Evolutionary conservation across 2,888 invertebrate species (phyloP).

Genomic region (Yponomeuta malinellus): DNA sequence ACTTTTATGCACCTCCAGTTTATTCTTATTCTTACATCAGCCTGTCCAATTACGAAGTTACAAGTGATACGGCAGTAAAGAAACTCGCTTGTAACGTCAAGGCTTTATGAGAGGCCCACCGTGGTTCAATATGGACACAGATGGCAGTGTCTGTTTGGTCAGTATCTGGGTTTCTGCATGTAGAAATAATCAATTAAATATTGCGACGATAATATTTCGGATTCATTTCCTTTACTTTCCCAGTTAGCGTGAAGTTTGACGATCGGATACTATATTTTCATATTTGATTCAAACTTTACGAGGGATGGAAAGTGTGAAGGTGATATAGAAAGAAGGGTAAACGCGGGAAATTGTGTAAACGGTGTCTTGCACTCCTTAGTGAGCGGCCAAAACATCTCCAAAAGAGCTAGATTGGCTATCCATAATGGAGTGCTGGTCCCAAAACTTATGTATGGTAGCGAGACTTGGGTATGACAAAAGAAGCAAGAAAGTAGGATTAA

Average conservation of each 20-base stretch:
- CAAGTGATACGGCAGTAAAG: not conserved
- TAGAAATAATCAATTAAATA: constrained; percentile 10
- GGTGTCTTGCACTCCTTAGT: no score
- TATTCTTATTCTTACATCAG: not conserved
- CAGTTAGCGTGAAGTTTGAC: not conserved
- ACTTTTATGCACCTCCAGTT: not conserved
- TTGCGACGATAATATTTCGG: not conserved
- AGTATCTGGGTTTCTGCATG: constrained; percentile 7
- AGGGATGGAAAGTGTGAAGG: no score
- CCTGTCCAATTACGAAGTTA: not conserved
- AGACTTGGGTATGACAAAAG: no score
- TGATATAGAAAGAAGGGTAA: no score
- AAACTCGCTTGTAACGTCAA: not conserved
- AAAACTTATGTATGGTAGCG: no score
- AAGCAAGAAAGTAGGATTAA: no score
- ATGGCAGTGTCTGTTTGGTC: not conserved
- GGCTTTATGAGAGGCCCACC: not conserved
- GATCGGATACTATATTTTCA: no score
- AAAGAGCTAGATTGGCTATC: no score
- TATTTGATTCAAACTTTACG: no score
- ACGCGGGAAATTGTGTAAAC: no score
- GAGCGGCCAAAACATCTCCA: no score
- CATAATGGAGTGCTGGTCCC: no score
- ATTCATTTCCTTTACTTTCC: not conserved
- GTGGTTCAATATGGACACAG: not conserved